phyloP scores from a whole-genome alignment of 2,797 vertebrate genomes.

The Platalea minor region DNA sequence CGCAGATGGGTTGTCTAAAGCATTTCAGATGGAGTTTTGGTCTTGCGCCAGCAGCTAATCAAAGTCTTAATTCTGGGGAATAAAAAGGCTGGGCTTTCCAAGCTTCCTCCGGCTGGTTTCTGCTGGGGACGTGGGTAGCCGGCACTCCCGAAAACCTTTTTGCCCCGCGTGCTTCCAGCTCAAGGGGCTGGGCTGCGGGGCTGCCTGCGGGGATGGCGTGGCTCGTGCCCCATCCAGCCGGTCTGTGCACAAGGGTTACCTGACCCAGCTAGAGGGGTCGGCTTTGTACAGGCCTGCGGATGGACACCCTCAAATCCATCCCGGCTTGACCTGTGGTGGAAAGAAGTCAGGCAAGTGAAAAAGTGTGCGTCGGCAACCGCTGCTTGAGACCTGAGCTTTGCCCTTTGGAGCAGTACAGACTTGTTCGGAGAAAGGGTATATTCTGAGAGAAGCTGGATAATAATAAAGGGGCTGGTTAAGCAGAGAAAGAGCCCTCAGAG shows the following conservation, averaged over 20 bases:
- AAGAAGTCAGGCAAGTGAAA: background rate
- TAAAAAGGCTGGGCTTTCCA: background rate
- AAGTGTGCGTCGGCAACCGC: accelerated
- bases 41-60: conserved; percentile 52
- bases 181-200: accelerated
- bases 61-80: conserved; percentile 54
- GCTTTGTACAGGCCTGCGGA: background rate
- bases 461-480: conserved; percentile 23
- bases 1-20: conserved; percentile 43
- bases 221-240: accelerated
- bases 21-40: conserved; percentile 51
- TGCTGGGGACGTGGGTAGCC: background rate
- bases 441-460: background rate
- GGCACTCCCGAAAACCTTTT: background rate
- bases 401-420: background rate
- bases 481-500: background rate
- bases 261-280: background rate
- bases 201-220: background rate
- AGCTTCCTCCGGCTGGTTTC: conserved; percentile 2
- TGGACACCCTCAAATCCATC: background rate
- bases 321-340: too few relatives aligned
- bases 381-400: background rate
- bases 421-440: background rate
- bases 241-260: background rate
- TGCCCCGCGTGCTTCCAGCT: accelerated